Evolutionary conservation across 2,888 invertebrate species (phyloP).

Genomic region (Erebia aethiops): DNA sequence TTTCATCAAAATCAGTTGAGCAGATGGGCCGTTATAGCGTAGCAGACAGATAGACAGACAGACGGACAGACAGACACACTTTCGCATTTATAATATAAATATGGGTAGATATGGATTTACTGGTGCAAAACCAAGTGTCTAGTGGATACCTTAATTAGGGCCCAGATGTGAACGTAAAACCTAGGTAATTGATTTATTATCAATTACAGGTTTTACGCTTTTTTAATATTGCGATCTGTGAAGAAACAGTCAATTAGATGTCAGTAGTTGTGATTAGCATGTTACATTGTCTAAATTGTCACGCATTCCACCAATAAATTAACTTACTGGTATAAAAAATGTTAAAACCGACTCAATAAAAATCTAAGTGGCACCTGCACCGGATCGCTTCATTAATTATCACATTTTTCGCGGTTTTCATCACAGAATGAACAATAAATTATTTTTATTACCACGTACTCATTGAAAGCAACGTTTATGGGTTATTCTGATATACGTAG

Average conservation of each 20-base stretch:
- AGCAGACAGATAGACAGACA: too few species aligned
- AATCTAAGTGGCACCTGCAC: slow-evolving; percentile 9
- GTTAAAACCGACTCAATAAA: background rate
- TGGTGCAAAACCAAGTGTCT: too few species aligned
- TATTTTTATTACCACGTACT: slow-evolving; percentile 36
- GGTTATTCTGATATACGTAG: background rate
- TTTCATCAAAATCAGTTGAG: too few species aligned
- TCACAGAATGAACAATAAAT: slow-evolving; percentile 39
- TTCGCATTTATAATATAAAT: too few species aligned
- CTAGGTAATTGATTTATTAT: too few species aligned
- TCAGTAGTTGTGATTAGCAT: slow-evolving; percentile 3
- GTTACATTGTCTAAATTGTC: slow-evolving; percentile 12
- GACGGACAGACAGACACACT: too few species aligned
- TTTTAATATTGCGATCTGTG: too few species aligned
- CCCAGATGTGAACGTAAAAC: too few species aligned
- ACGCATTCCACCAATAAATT: slow-evolving; percentile 11
- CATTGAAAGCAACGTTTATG: slow-evolving; percentile 45
- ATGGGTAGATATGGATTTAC: too few species aligned
- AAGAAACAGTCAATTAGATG: background rate
- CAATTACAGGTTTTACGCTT: too few species aligned
- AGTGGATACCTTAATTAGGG: too few species aligned
- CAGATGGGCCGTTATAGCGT: too few species aligned
- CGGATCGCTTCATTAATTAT: slow-evolving; percentile 27
- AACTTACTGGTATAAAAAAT: background rate
- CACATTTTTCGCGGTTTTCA: slow-evolving; percentile 25